Conservation (phyloP, 2,888 invertebrate species). For the Eupithecia abbreviata region DNA sequence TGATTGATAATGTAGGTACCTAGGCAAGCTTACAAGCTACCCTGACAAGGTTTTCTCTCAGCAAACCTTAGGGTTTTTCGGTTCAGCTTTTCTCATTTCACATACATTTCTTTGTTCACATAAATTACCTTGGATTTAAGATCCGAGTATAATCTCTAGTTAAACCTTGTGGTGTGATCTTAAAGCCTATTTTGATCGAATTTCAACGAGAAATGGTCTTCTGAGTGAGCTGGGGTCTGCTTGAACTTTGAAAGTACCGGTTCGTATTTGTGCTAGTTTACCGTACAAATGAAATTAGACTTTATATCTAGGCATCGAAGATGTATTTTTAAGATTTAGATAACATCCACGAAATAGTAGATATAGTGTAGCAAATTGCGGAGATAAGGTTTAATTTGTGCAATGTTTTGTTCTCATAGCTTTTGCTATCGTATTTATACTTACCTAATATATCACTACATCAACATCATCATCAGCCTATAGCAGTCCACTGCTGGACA, state of each 20-base stretch:
- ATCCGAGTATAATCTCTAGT: neutral
- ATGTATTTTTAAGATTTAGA: neutral
- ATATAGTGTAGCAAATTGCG: neutral
- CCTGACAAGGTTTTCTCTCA: too few species aligned
- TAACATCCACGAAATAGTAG: neutral
- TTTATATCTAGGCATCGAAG: neutral
- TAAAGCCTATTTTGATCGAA: neutral
- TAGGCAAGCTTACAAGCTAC: too few species aligned
- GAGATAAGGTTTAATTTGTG: neutral
- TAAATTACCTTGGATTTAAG: neutral
- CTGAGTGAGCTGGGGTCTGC: neutral
- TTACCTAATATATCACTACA: too few species aligned
- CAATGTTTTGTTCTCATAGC: neutral
- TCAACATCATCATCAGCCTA: too few species aligned
- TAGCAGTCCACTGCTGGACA: too few species aligned
- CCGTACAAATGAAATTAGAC: neutral
- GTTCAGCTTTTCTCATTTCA: neutral
- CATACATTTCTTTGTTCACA: neutral
- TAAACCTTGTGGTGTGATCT: constrained; percentile 1
- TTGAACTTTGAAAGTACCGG: constrained; percentile 3
- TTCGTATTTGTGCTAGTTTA: neutral
- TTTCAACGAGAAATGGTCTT: neutral
- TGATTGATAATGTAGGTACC: too few species aligned
- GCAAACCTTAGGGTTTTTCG: too few species aligned
- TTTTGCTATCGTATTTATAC: too few species aligned